These are phyloP conservation scores for Andrena haemorrhoa DNA, from an alignment of 2,888 invertebrate genomes.

Conservation along the genomic window DNA sequence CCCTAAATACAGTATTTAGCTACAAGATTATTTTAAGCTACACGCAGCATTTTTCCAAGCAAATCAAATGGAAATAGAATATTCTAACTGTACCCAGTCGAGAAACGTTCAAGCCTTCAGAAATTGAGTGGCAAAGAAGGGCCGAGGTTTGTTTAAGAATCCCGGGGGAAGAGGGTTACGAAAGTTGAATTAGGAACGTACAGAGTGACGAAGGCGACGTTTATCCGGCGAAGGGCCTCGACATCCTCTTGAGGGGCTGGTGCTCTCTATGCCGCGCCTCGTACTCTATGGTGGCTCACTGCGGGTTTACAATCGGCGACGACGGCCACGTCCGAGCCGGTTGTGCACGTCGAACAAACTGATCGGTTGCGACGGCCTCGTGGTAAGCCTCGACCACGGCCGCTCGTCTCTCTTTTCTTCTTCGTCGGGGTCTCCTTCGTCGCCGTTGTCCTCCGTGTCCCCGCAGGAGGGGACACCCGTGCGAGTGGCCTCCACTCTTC, in stretches of 20 bases:
- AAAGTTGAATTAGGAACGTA: slow-evolving; percentile 35
- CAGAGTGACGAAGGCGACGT: slow-evolving; percentile 20
- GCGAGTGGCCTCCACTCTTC: slow-evolving; percentile 49
- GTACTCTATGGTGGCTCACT: slow-evolving; percentile 38
- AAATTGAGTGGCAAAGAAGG: too few species aligned
- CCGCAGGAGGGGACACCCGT: slow-evolving; percentile 46
- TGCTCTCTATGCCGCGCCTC: not conserved
- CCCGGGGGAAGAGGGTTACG: not conserved
- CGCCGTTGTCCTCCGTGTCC: slow-evolving; percentile 51
- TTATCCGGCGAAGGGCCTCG: slow-evolving; percentile 37
- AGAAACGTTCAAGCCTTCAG: too few species aligned
- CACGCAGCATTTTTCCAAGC: too few species aligned
- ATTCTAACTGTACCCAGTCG: too few species aligned
- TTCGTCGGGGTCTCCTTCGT: slow-evolving; percentile 59
- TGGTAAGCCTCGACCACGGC: slow-evolving; percentile 69
- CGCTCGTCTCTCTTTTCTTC: slow-evolving; percentile 78
- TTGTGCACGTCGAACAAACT: slow-evolving; percentile 77
- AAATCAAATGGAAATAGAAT: too few species aligned
- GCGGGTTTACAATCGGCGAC: slow-evolving; percentile 61
- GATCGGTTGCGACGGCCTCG: slow-evolving; percentile 77
- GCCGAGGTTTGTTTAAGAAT: not conserved
- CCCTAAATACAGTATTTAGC: too few species aligned
- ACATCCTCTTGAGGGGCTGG: slow-evolving; percentile 26
- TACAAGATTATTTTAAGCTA: too few species aligned
- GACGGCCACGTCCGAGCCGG: slow-evolving; percentile 62